These are phyloP conservation scores for Calliphora vomitoria DNA, from an alignment of 2,888 invertebrate genomes.

Conservation along the genomic window DNA sequence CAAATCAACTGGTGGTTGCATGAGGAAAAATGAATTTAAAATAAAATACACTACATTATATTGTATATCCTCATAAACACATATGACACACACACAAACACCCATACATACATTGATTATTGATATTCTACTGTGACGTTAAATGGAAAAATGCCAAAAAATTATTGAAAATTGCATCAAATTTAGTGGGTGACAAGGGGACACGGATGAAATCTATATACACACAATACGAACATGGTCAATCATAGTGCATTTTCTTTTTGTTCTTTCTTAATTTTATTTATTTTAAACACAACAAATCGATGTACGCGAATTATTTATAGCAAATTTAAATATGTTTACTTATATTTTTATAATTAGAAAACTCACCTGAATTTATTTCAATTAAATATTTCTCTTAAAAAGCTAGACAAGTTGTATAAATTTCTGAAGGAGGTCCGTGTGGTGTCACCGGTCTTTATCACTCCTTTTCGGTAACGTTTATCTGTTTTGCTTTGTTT, in stretches of 20 bases:
- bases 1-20: slow-evolving; percentile 74
- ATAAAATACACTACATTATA: slow-evolving; percentile 23
- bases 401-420: slow-evolving; percentile 5
- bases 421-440: neutral
- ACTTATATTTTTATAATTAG: slow-evolving; percentile 20
- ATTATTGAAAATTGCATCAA: slow-evolving; percentile 63
- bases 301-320: slow-evolving; percentile 17
- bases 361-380: slow-evolving; percentile 53
- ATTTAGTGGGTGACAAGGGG: slow-evolving; percentile 66
- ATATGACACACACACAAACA: neutral
- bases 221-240: slow-evolving; percentile 27
- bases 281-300: slow-evolving; percentile 42
- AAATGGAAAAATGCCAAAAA: slow-evolving; percentile 68
- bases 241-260: slow-evolving; percentile 12
- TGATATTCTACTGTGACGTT: slow-evolving; percentile 69
- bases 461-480: slow-evolving; percentile 25
- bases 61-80: slow-evolving; percentile 30
- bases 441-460: slow-evolving; percentile 58
- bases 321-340: slow-evolving; percentile 22
- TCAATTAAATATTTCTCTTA: slow-evolving; percentile 9
- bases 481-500: slow-evolving; percentile 62
- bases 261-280: neutral
- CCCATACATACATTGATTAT: slow-evolving; percentile 37
- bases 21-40: slow-evolving; percentile 34
- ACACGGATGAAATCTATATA: slow-evolving; percentile 55